Evolutionary conservation across 2,888 invertebrate species (phyloP), one percentile per base, ranked within the genome.

Genomic region (Aphidius colemani): DNA sequence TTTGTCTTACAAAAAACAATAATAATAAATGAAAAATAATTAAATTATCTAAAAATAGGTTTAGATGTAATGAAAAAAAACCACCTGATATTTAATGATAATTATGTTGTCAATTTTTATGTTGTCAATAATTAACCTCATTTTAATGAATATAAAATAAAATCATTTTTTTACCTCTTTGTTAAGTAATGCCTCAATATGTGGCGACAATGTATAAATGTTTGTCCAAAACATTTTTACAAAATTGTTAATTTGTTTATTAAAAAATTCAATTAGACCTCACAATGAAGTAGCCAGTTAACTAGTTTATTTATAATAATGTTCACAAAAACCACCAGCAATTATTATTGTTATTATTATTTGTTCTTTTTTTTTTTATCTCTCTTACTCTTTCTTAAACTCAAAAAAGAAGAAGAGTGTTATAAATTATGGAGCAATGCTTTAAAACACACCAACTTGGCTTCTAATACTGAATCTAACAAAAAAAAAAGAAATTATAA

Each of bases 161-260:
- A 13, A 50, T 46, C 10, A 39, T n/a, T 53, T 50, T 40, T 78
- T 78, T 85, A 91, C 93, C 88, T 92, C 90, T 83, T 91, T 90
- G 78, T 88, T 88, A 69, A 93, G 87, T 75, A 93, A 86, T 73
- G 88, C 88, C 82, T 91, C 92, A 80, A 93, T 88, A 83, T 90
- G 89, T 75, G 90, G 88, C 72, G 89, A 88, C 72, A 86, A 86
- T 78, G 88, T 85, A 82, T 88, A 88, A 84, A 91, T 92, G 80
- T 88, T 90, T 81, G 89, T 89, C 93, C 93, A 93, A 88, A 92
- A 93, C 93, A 93, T 93, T 83, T 83, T 86, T 70, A 74, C 63
- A 43, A 65, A 65, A 63, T 69, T 62, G 53, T 65, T 67, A 48
- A 46, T 45, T 57, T 46, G 57, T 57, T 57, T 45, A 8, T 45